A percentile compares a stretch with the other conserved stretches of the same genome.
These are phyloP conservation scores for Dendrolimus punctatus DNA, from an alignment of 1,140 invertebrate species.

Conservation along the genomic window DNA sequence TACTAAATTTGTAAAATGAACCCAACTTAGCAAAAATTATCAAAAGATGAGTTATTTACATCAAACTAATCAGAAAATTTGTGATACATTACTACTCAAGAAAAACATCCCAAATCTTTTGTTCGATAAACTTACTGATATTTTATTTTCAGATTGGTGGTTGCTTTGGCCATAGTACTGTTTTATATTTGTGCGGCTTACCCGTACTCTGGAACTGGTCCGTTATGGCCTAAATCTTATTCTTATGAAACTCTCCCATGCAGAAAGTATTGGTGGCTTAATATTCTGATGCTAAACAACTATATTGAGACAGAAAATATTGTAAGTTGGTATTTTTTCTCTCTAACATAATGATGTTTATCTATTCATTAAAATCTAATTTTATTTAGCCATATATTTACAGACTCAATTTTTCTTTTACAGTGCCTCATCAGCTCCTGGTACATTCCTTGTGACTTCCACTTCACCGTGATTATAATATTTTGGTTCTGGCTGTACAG, in stretches of 20 bases:
- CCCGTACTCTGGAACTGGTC: conserved; percentile 45
- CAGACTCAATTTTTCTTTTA: conserved; percentile 29
- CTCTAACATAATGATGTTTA: neutral
- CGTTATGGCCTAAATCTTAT: conserved; percentile 39
- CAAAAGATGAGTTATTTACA: too few species aligned
- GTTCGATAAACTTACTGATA: neutral
- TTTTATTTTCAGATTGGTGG: conserved; percentile 31
- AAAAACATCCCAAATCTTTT: neutral
- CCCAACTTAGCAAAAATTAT: too few species aligned
- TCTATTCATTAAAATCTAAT: neutral
- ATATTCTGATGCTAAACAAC: conserved; percentile 78
- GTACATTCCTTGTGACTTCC: conserved; percentile 86
- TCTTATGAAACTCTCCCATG: conserved; percentile 66
- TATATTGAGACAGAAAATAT: conserved; percentile 47
- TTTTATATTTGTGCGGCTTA: conserved; percentile 38
- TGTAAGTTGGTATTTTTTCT: conserved; percentile 28
- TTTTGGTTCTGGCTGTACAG: conserved; percentile 72
- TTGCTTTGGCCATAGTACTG: conserved; percentile 39
- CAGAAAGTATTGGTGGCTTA: conserved; percentile 78
- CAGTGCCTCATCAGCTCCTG: conserved; percentile 82
- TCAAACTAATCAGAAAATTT: too few species aligned
- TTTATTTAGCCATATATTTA: neutral
- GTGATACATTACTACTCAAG: too few species aligned
- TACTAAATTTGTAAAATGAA: too few species aligned
- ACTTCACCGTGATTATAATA: conserved; percentile 78